phyloP scores from a whole-genome alignment of 2,113 vertebrate genomes.

The Xenotilapia caudafasciata region DNA sequence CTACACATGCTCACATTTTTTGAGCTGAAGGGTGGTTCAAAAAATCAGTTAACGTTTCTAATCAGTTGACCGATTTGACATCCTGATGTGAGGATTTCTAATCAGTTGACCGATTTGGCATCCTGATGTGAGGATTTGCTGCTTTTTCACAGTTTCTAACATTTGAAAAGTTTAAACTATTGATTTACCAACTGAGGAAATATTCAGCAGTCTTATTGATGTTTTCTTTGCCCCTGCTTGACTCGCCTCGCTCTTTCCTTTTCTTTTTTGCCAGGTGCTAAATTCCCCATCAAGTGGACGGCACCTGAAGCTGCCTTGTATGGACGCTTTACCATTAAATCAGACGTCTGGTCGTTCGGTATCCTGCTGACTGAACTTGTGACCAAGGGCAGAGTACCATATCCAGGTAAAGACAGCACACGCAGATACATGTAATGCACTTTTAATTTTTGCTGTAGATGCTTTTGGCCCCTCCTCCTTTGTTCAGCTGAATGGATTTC shows the following conservation, averaged over 20 bases:
- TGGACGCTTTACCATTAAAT: slow-evolving; percentile 97
- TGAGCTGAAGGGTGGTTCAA: background rate
- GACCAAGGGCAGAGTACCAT: slow-evolving; percentile 96
- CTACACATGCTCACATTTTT: background rate
- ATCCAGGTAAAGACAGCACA: slow-evolving; percentile 78
- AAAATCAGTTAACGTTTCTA: background rate
- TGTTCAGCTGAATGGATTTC: background rate
- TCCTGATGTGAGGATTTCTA: background rate
- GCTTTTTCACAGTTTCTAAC: background rate
- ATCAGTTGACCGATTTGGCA: background rate
- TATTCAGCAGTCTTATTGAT: background rate
- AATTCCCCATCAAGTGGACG: slow-evolving; percentile 99
- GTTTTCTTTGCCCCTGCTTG: background rate
- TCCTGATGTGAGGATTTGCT: background rate
- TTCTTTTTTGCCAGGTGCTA: slow-evolving; percentile 77
- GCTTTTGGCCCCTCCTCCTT: background rate
- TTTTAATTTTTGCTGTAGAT: background rate
- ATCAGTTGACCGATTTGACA: no score
- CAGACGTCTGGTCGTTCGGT: slow-evolving; percentile 96
- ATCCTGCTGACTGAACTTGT: slow-evolving; percentile 95
- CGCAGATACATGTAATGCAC: background rate
- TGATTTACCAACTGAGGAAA: background rate
- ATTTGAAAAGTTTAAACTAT: background rate
- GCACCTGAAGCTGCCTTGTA: slow-evolving; percentile 96
- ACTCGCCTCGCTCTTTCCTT: background rate